Conservation (phyloP, 2,888 invertebrate species). For the Gryllus longicercus region DNA sequence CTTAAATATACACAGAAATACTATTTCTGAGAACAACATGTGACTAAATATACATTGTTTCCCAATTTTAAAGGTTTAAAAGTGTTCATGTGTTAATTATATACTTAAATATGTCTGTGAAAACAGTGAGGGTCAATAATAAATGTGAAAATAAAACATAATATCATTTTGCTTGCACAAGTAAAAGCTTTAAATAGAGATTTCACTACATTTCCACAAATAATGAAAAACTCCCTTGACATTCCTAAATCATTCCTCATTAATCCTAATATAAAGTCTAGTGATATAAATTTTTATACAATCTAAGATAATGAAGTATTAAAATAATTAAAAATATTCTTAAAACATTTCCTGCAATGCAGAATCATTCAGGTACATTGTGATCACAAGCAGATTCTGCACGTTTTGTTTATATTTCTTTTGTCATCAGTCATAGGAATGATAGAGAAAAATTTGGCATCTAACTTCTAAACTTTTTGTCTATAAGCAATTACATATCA, state of each 20-base stretch:
- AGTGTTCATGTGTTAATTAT: too few species aligned
- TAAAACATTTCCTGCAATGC: background rate
- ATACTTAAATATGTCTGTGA: too few species aligned
- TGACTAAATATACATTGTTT: too few species aligned
- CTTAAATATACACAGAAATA: too few species aligned
- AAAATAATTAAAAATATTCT: background rate
- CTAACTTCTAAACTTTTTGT: too few species aligned
- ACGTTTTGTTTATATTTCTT: background rate
- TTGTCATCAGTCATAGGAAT: background rate
- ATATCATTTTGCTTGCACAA: too few species aligned
- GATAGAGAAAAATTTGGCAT: background rate
- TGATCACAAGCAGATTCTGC: background rate
- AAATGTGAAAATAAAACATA: too few species aligned
- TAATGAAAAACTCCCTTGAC: background rate
- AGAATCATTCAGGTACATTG: background rate
- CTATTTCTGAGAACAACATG: too few species aligned
- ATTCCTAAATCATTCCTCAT: background rate
- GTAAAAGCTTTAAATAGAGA: background rate
- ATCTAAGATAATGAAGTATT: background rate
- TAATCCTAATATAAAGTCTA: background rate
- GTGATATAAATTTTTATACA: background rate
- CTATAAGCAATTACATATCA: too few species aligned
- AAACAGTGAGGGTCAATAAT: too few species aligned
- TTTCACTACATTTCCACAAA: background rate
- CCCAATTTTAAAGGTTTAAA: too few species aligned